These are phyloP conservation scores for Endomychus coccineus DNA, from an alignment of 2,888 invertebrate genomes.

Conservation along the genomic window DNA sequence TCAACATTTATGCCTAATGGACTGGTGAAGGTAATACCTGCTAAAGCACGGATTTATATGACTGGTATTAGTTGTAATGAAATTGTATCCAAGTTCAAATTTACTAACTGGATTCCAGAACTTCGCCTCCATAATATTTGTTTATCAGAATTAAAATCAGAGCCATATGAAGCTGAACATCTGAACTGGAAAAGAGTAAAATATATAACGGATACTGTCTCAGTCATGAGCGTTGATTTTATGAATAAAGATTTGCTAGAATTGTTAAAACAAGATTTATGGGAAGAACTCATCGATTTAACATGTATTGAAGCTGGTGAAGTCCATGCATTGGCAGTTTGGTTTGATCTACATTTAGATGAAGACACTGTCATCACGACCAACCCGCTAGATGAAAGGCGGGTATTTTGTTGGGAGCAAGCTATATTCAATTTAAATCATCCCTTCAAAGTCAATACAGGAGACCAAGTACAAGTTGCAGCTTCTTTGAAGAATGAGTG, in stretches of 20 bases:
- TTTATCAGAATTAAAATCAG: slow-evolving; percentile 37
- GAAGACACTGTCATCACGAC: slow-evolving; percentile 55
- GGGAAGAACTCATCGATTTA: slow-evolving; percentile 24
- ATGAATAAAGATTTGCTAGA: slow-evolving; percentile 49
- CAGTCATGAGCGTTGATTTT: slow-evolving; percentile 56
- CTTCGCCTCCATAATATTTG: slow-evolving; percentile 36
- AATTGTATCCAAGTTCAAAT: slow-evolving; percentile 41
- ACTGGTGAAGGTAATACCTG: slow-evolving; percentile 53
- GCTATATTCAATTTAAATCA: slow-evolving; percentile 58
- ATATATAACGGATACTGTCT: slow-evolving; percentile 52
- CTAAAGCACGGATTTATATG: slow-evolving; percentile 55
- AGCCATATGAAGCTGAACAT: slow-evolving; percentile 66
- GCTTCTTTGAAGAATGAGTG: no score
- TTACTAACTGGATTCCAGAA: slow-evolving; percentile 23
- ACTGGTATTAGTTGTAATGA: slow-evolving; percentile 53
- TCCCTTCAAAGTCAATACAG: slow-evolving; percentile 32
- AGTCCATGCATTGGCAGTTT: slow-evolving; percentile 60
- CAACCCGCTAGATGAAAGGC: slow-evolving; percentile 47
- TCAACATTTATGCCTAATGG: slow-evolving; percentile 47
- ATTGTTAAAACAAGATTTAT: slow-evolving; percentile 25
- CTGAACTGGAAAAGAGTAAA: slow-evolving; percentile 48
- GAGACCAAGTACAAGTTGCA: slow-evolving; percentile 22
- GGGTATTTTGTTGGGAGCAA: slow-evolving; percentile 68
- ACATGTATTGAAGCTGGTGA: slow-evolving; percentile 45
- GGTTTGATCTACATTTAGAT: slow-evolving; percentile 66